These are phyloP conservation scores for Halocaridina rubra DNA, from an alignment of 2,888 invertebrate species.

Conservation along the genomic window DNA sequence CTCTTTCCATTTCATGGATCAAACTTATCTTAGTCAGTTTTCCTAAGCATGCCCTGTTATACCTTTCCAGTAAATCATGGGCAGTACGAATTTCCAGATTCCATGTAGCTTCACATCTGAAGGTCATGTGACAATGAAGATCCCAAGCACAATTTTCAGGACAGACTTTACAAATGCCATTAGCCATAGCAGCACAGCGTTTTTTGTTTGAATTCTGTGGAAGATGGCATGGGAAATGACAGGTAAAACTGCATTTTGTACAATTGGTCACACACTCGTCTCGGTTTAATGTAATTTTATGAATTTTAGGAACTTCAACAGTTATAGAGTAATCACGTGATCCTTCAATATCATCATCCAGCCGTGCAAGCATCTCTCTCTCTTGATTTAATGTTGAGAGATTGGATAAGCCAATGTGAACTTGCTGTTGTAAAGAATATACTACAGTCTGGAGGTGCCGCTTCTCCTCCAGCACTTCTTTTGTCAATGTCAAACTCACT, in stretches of 20 bases:
- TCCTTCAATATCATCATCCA: slow-evolving; percentile 50
- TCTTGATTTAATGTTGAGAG: slow-evolving; percentile 49
- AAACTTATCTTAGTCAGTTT: slow-evolving; percentile 41
- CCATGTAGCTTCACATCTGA: slow-evolving; percentile 38
- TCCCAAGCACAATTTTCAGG: slow-evolving; percentile 55
- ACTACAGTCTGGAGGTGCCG: slow-evolving; percentile 51
- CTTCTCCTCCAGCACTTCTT: slow-evolving; percentile 64
- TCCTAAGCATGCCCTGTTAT: slow-evolving; percentile 58
- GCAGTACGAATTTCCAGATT: slow-evolving; percentile 60
- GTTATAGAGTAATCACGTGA: slow-evolving; percentile 64
- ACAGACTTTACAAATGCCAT: slow-evolving; percentile 45
- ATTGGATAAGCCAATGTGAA: slow-evolving; percentile 50
- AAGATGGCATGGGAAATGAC: slow-evolving; percentile 64
- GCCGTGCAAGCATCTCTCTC: slow-evolving; percentile 51
- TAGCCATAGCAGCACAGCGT: slow-evolving; percentile 62
- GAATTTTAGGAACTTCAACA: slow-evolving; percentile 62
- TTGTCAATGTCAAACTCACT: slow-evolving; percentile 57
- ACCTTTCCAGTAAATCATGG: slow-evolving; percentile 62
- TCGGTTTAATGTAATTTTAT: slow-evolving; percentile 23
- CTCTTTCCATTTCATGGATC: slow-evolving; percentile 43
- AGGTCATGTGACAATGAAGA: slow-evolving; percentile 48
- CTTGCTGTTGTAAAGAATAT: slow-evolving; percentile 54
- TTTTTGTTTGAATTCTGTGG: slow-evolving; percentile 63
- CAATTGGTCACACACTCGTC: slow-evolving; percentile 65
- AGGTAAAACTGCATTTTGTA: slow-evolving; percentile 64